A percentile compares a stretch with the other conserved stretches of the same genome.
These are phyloP conservation scores for Muntiacus muntjak DNA, from an alignment of 2,113 vertebrate species.

Conservation along the genomic window DNA sequence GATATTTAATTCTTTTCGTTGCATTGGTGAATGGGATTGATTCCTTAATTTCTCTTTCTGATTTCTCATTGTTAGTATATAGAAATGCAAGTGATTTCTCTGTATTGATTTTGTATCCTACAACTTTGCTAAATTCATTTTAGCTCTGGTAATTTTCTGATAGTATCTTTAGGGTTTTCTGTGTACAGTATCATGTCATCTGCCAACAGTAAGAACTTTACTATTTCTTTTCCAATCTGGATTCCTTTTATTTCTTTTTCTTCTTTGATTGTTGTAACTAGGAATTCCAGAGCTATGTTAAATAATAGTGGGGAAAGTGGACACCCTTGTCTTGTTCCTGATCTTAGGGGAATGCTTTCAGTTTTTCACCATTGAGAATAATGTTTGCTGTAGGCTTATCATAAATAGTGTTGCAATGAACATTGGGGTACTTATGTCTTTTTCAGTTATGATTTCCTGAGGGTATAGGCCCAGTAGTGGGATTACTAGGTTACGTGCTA, in stretches of 20 bases:
- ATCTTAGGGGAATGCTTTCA: too few relatives aligned
- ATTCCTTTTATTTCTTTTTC: background rate
- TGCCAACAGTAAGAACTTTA: background rate
- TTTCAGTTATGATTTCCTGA: background rate
- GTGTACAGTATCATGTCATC: background rate
- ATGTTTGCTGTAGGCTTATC: too few relatives aligned
- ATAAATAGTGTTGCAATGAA: background rate
- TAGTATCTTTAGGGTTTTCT: background rate
- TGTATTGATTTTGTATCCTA: background rate
- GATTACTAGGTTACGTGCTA: background rate
- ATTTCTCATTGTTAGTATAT: background rate
- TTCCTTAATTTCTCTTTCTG: background rate
- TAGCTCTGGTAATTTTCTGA: background rate
- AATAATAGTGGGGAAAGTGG: background rate
- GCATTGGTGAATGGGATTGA: background rate
- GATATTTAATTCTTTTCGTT: background rate
- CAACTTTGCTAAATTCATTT: background rate
- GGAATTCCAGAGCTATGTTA: background rate
- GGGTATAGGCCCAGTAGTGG: background rate
- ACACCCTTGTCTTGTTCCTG: background rate
- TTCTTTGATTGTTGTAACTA: background rate
- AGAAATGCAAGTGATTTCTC: background rate
- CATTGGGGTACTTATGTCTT: background rate
- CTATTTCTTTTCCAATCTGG: background rate
- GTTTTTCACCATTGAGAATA: too few relatives aligned